These are phyloP conservation scores for Menidia menidia DNA, from an alignment of 2,797 vertebrate species.

Conservation along the genomic window DNA sequence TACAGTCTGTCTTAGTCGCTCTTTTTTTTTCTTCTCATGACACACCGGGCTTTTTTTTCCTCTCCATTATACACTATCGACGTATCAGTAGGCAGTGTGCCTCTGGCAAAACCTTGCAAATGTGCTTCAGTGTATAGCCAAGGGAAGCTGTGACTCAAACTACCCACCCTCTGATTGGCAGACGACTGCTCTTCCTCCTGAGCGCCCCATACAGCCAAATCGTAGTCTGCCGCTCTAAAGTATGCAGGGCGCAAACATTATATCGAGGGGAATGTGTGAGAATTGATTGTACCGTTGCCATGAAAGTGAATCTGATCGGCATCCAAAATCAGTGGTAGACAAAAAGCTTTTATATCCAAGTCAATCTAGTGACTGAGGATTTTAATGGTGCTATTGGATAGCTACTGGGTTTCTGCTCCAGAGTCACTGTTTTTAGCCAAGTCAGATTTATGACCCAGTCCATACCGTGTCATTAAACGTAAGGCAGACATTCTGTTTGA, in stretches of 20 bases:
- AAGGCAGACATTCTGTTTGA: conserved; percentile 32
- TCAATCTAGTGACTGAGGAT: conserved; percentile 36
- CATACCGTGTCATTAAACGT: conserved; percentile 32
- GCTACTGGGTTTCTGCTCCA: conserved; percentile 11
- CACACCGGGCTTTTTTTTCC: too few relatives aligned
- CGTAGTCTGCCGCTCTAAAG: conserved; percentile 28
- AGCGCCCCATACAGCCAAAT: background rate
- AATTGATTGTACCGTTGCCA: conserved; percentile 31
- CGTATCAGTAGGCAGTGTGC: too few relatives aligned
- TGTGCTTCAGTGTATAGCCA: too few relatives aligned
- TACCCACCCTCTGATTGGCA: too few relatives aligned
- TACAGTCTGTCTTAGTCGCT: too few relatives aligned
- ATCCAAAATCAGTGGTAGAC: conserved; percentile 46
- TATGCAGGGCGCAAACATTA: conserved; percentile 25
- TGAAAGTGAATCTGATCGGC: conserved; percentile 40
- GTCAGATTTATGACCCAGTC: conserved; percentile 40
- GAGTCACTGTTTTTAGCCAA: conserved; percentile 18
- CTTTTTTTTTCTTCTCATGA: too few relatives aligned
- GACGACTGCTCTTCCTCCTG: too few relatives aligned
- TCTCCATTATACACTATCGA: too few relatives aligned
- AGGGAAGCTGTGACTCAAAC: too few relatives aligned
- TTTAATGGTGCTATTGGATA: conserved; percentile 41
- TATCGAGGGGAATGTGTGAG: conserved; percentile 26
- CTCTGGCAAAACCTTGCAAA: too few relatives aligned
- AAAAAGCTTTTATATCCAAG: conserved; percentile 45